Conservation (phyloP, 2,113 vertebrate genomes). For the Hiodon alosoides region DNA sequence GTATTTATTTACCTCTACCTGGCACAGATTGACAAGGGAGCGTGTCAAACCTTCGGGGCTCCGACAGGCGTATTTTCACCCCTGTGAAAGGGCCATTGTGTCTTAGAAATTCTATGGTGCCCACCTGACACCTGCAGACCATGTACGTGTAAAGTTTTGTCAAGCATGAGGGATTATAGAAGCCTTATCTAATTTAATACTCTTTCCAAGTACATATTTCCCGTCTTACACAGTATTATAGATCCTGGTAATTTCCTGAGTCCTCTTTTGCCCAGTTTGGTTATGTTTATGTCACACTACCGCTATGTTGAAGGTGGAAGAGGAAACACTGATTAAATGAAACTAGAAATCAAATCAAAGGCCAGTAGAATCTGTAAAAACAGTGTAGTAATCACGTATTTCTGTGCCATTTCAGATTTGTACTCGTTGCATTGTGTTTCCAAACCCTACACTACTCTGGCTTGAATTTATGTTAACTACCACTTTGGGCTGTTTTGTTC, state of each 20-base stretch:
- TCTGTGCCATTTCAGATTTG: not conserved
- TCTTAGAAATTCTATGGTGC: not conserved
- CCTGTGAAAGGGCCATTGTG: constrained; percentile 14
- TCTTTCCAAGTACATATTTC: too few species aligned
- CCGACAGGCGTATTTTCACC: not conserved
- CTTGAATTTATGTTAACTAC: too few species aligned
- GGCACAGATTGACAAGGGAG: not conserved
- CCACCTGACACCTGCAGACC: too few species aligned
- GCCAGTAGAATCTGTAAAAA: not conserved
- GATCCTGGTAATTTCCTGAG: too few species aligned
- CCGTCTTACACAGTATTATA: too few species aligned
- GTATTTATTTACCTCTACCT: constrained; percentile 14
- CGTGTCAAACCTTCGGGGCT: not conserved
- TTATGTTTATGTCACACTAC: not conserved
- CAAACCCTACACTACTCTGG: too few species aligned
- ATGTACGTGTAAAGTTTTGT: too few species aligned
- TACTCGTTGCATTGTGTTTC: too few species aligned
- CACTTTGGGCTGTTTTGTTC: too few species aligned
- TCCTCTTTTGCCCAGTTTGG: not conserved
- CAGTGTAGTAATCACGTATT: not conserved
- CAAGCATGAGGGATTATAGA: too few species aligned
- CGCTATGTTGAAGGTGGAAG: not conserved
- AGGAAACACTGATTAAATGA: not conserved
- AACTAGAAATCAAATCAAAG: not conserved
- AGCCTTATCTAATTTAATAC: too few species aligned